Evolutionary conservation across 1,140 invertebrate species (phyloP).

Genomic region (Armadillidium nasatum): DNA sequence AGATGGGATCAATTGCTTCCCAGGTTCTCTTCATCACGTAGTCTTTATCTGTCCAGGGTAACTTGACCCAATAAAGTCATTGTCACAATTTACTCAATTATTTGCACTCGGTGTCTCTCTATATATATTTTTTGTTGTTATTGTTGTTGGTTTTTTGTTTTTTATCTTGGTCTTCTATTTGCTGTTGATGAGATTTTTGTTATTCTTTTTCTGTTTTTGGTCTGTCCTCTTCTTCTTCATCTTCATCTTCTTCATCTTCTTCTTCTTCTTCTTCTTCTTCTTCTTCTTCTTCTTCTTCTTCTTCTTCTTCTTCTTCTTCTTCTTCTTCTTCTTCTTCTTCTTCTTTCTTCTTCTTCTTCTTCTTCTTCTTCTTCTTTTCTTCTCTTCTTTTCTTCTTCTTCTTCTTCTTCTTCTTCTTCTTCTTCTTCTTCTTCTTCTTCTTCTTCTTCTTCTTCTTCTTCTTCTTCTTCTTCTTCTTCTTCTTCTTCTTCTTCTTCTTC

Average conservation of each 20-base stretch:
- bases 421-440: not conserved
- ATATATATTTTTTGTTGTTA: too few relatives aligned
- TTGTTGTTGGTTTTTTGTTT: too few relatives aligned
- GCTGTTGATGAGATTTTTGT: too few relatives aligned
- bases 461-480: not conserved
- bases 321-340: not conserved
- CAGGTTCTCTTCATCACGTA: too few relatives aligned
- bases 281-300: not conserved
- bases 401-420: not conserved
- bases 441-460: not conserved
- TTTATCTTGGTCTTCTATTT: not conserved
- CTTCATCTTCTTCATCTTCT: not conserved
- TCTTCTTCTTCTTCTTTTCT: not conserved
- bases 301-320: conserved; percentile 1
- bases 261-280: not conserved
- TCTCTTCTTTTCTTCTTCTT: not conserved
- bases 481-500: not conserved
- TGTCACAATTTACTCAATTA: too few relatives aligned
- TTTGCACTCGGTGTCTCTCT: too few relatives aligned
- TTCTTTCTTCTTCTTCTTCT: not conserved
- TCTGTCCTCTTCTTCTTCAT: not conserved
- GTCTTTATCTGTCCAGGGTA: too few relatives aligned
- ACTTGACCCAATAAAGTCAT: too few relatives aligned
- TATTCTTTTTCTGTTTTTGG: not conserved
- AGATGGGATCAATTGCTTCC: too few relatives aligned